These are phyloP conservation scores for Hybos culiciformis DNA, from an alignment of 2,888 invertebrate species.

Conservation along the genomic window DNA sequence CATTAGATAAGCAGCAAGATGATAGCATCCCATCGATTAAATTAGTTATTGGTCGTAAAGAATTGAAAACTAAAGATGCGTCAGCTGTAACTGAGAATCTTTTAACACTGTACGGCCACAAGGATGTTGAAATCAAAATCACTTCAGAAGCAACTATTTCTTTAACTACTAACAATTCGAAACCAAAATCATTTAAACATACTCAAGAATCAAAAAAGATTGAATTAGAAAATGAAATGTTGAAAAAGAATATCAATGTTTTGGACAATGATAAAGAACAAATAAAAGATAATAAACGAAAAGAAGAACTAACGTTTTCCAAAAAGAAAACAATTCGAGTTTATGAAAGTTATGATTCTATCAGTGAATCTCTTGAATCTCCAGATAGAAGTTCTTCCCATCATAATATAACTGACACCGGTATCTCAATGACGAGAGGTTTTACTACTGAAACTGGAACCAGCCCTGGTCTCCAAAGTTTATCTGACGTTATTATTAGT, in stretches of 20 bases:
- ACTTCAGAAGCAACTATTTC: slow-evolving; percentile 41
- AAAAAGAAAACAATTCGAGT: slow-evolving; percentile 39
- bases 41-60: slow-evolving; percentile 40
- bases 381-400: slow-evolving; percentile 40
- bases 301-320: slow-evolving; percentile 41
- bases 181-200: slow-evolving; percentile 9
- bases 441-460: slow-evolving; percentile 31
- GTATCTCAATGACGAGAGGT: slow-evolving; percentile 40
- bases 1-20: slow-evolving; percentile 6
- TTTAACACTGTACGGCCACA: slow-evolving; percentile 39
- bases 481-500: slow-evolving; percentile 17
- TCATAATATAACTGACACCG: slow-evolving; percentile 39
- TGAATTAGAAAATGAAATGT: slow-evolving; percentile 31
- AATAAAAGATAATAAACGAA: slow-evolving; percentile 23
- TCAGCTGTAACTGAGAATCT: slow-evolving; percentile 40
- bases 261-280: slow-evolving; percentile 15
- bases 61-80: slow-evolving; percentile 39
- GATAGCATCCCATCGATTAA: slow-evolving; percentile 30
- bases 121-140: slow-evolving; percentile 42
- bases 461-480: slow-evolving; percentile 34
- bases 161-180: slow-evolving; percentile 28
- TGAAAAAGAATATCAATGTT: slow-evolving; percentile 12
- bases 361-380: slow-evolving; percentile 34
- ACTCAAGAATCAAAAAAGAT: slow-evolving; percentile 9
- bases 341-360: slow-evolving; percentile 35